Base-by-base conservation (phyloP, 2,888 invertebrate species). In the Lithophane socia region DNA sequence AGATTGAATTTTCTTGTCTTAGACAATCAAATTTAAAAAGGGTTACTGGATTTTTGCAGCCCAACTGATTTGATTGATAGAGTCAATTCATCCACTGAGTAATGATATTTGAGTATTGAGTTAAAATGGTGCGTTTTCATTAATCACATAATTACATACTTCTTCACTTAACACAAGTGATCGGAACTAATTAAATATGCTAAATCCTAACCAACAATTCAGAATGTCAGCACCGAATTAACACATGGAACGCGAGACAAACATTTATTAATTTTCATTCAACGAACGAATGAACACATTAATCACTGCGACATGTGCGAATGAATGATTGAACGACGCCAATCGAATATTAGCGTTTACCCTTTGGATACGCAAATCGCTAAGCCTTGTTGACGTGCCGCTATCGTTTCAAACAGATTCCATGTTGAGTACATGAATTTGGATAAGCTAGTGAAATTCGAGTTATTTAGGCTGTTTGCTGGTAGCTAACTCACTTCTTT, bases 281-380 rank as follows among this genome's bases (percentile, higher is more conserved):
- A 75, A 66, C 24, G 52, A 72, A 67, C 24, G 74, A 72, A 76
- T 65, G 60, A 79, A 72, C 66, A 61, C 71, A 85, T 76, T 74
- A 82, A 82, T 86, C 75, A 82, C 54, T 18, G 69, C 72, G 52
- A 52, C 83, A 82, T 72, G 49, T 82, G 83, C 21, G 64, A 73
- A 68, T 72, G 83, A 84, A 78, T 82, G 75, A 84, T 78, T 78
- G 73, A 79, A 84, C 60, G 42, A 72, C 37, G 47, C 49, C 74
- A 65, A 83, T 86, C 86, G 86, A 74, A 77, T 75, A 82, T 83
- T 82, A 77, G 65, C 71, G 29, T 75, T 66, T 56, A 63, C 66
- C 37, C 65, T 85, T 75, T 82, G 82, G 69, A 16, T 42, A 52
- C 71, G 67, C 81, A 73, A 64, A 71, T 67, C n/a, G 21, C 42